Base-by-base conservation (phyloP, 2,888 invertebrate species). In the Hypomecis atomaria region DNA sequence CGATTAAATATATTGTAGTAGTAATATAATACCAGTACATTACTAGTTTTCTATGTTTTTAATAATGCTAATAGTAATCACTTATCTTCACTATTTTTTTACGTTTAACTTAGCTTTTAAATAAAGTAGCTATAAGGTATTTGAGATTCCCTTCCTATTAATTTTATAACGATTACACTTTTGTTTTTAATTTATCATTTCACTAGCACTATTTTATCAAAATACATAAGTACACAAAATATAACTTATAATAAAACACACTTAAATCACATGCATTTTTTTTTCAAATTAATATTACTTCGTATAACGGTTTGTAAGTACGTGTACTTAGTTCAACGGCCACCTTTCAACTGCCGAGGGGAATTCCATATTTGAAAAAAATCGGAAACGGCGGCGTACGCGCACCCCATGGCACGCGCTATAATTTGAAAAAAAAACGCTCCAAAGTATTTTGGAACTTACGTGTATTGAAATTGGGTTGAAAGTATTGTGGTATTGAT, bases 341-440 rank as follows among this genome's bases (percentile, higher is more conserved):
- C 80, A 87, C 84, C 83, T 83, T 85, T 84, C 82, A 88, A 92
- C 92, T 92, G 84, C 72, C 70, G 73, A 76, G 71, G 75, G 54
- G 78, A 75, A 71, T 82, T 79, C 78, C 74, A 75, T 86, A 83
- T 82, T 83, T 70, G 82, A 88, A 89, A 85, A 77, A 79, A 78
- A 80, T 86, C 86, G 89, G 86, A 87, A 86, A 83, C 76, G 84
- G 84, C 90, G 89, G 84, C 90, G 89, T 81, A 74, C 71, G 87
- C 91, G 92, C 92, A 91, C 90, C 91, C 91, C 82, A 85, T 66
- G 82, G 90, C 90, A 90, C 91, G 90, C 86, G 90, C 88, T 81
- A 71, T 79, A 72, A 70, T 71, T 74, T 75, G 13, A 49, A 62
- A 52, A 49, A 62, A 52, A 48, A 59, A 60, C 33, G 7, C 13